Percentiles rank a stretch among this genome's conserved stretches.
Evolutionary conservation across 92 coral and sea anemone species (phyloP).

Genomic region (Pocillopora grandis): DNA sequence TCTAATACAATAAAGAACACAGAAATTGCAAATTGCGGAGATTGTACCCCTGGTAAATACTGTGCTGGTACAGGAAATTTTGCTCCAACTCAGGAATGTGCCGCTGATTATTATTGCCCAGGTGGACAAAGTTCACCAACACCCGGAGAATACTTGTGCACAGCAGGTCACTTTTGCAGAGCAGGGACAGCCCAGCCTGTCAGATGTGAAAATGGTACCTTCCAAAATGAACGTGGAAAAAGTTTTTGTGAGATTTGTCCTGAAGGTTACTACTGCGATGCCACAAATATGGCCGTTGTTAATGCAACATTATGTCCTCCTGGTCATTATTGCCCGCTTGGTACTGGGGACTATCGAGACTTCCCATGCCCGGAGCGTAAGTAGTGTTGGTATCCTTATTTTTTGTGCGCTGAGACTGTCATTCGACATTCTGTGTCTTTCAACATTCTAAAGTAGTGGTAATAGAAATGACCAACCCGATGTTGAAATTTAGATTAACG

Average conservation of each 20-base stretch:
- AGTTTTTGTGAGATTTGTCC: constrained; percentile 82
- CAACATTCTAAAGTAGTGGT: too few relatives aligned
- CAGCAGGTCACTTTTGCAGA: constrained; percentile 86
- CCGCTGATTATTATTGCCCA: constrained; percentile 83
- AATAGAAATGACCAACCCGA: neutral
- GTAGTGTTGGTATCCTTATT: constrained; percentile 6
- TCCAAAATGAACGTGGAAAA: constrained; percentile 80
- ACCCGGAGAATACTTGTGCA: constrained; percentile 72
- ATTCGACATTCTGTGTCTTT: neutral
- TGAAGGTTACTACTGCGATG: constrained; percentile 83
- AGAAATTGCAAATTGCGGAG: constrained; percentile 57
- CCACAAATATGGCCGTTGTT: constrained; percentile 79
- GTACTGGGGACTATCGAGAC: constrained; percentile 78
- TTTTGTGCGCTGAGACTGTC: neutral
- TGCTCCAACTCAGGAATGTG: constrained; percentile 75
- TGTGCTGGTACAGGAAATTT: constrained; percentile 89
- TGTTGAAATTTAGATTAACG: neutral
- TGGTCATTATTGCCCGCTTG: constrained; percentile 84
- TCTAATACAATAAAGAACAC: constrained; percentile 66
- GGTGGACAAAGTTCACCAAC: constrained; percentile 87
- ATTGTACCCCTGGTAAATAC: constrained; percentile 79
- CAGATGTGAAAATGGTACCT: constrained; percentile 87
- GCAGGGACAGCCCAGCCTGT: constrained; percentile 69
- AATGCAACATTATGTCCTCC: constrained; percentile 77
- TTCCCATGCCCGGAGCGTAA: constrained; percentile 94